These are phyloP conservation scores for Porites australiensis DNA, from an alignment of 64 coral and sea anemone genomes.

Conservation along the genomic window DNA sequence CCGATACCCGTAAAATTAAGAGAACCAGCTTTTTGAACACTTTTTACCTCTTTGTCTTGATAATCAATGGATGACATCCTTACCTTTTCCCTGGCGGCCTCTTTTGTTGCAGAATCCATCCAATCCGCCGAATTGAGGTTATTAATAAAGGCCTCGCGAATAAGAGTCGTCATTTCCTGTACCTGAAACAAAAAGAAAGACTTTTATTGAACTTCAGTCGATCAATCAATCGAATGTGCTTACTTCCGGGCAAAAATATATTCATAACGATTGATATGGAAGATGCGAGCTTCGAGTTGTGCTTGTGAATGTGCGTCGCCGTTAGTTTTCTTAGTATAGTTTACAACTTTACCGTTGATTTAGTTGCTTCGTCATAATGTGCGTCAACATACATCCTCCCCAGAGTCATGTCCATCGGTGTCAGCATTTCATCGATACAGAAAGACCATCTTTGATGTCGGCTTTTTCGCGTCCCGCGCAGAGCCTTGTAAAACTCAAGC, in stretches of 20 bases:
- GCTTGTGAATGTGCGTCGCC: too few relatives aligned
- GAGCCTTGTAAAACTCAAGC: neutral
- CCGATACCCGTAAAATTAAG: too few relatives aligned
- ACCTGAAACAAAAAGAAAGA: slow-evolving; percentile 14
- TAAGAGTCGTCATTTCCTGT: slow-evolving; percentile 55
- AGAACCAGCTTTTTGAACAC: too few relatives aligned
- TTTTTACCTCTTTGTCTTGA: too few relatives aligned
- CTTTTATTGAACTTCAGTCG: too few relatives aligned
- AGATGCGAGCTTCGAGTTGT: too few relatives aligned
- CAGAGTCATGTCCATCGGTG: slow-evolving; percentile 39
- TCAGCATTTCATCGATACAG: slow-evolving; percentile 16
- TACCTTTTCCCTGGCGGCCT: slow-evolving; percentile 61
- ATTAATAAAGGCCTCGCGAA: slow-evolving; percentile 53
- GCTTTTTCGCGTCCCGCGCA: neutral
- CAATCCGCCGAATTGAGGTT: slow-evolving; percentile 28
- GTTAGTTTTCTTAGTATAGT: too few relatives aligned
- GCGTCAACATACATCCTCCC: slow-evolving; percentile 58
- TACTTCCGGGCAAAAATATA: too few relatives aligned
- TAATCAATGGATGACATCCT: too few relatives aligned
- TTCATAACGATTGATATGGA: too few relatives aligned
- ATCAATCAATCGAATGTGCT: too few relatives aligned
- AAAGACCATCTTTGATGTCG: slow-evolving; percentile 13
- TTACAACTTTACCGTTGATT: slow-evolving; percentile 15
- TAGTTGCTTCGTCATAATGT: slow-evolving; percentile 37
- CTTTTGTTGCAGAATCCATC: slow-evolving; percentile 57